Evolutionary conservation across 2,888 invertebrate genomes (phyloP), one percentile per base, ranked within the genome.

Genomic region (Caenorhabditis parvicauda): DNA sequence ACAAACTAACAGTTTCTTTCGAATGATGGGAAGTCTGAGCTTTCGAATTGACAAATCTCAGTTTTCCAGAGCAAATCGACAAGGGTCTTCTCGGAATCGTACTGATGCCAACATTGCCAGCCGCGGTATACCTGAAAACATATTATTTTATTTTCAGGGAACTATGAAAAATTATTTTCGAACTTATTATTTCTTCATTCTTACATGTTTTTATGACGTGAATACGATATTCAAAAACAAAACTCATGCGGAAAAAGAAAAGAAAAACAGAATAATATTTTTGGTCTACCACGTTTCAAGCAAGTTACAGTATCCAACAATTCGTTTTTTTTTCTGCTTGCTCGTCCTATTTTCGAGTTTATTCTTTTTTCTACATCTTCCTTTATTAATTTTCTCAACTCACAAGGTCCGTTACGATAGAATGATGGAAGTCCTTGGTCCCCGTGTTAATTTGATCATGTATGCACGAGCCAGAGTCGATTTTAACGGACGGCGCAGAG

Each of bases 51-150:
- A 50, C 79, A 79, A 2, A 79, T 72, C 46, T 79, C 79, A 39
- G 75, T 67, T 44, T 80, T 79, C 76, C 76, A 79, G 1, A 78
- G 56, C 5, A 79, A 62, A 57, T 79, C 79, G 12, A 79, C 74
- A 1, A 77, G 60, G 7, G 75, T 75, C 32, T 70, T 62, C 32
- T 74, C 72, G 6, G 46, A 25, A 38, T 77, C 65, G 56, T 77
- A 75, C 44, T 79, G 79, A 60, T 79, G 79, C 76, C 77, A 79
- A 47, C 79, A 79, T 42, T 80, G 76, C 45, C 78, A 54, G 32
- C 77, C 79, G 12, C 76, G 60, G 52, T 70, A 70, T 7, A 54
- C 24, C 67, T 64, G 38, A 21, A 59, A 53, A 28, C n/a, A n/a
- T n/a, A n/a, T n/a, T n/a, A 43, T 9, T 21, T 12, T 6, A 27